Percentiles rank a stretch among this genome's conserved stretches.
These are phyloP conservation scores for Danaus melanippus DNA, from an alignment of 1,140 invertebrate species.

Conservation along the genomic window DNA sequence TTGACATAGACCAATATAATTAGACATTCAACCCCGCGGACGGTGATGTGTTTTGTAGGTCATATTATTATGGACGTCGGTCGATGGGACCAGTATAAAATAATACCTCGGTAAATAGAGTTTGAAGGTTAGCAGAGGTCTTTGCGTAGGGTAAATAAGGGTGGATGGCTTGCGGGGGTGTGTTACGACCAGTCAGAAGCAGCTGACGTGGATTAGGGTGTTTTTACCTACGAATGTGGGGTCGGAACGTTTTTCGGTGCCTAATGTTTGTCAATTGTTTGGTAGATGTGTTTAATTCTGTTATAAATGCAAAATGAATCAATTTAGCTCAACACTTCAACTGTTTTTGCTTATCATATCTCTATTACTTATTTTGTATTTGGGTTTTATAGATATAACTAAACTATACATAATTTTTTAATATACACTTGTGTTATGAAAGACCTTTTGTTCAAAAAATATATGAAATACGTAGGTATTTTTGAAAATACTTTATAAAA, in stretches of 20 bases:
- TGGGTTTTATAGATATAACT: too few species aligned
- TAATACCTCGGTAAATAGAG: constrained; percentile 26
- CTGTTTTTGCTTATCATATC: too few species aligned
- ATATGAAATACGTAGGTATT: too few species aligned
- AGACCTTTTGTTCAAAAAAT: too few species aligned
- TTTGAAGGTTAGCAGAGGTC: constrained; percentile 27
- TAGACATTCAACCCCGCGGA: constrained; percentile 18
- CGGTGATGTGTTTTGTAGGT: constrained; percentile 24
- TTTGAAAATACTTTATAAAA: too few species aligned
- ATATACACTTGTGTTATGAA: too few species aligned
- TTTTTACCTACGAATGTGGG: constrained; percentile 59
- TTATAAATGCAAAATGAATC: constrained; percentile 17
- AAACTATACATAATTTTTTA: too few species aligned
- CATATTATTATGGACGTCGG: constrained; percentile 30
- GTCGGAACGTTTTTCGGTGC: constrained; percentile 38
- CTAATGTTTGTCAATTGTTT: constrained; percentile 26
- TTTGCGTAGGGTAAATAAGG: constrained; percentile 46
- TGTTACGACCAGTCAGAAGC: constrained; percentile 58
- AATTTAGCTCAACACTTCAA: constrained; percentile 1
- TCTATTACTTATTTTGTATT: too few species aligned
- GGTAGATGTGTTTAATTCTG: constrained; percentile 25
- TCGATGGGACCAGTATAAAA: constrained; percentile 29
- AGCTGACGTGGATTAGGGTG: constrained; percentile 68
- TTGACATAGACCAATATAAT: constrained; percentile 23
- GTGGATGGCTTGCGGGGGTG: constrained; percentile 34